These are phyloP conservation scores for Junonia oenone DNA, from an alignment of 2,888 invertebrate species.

Conservation along the genomic window DNA sequence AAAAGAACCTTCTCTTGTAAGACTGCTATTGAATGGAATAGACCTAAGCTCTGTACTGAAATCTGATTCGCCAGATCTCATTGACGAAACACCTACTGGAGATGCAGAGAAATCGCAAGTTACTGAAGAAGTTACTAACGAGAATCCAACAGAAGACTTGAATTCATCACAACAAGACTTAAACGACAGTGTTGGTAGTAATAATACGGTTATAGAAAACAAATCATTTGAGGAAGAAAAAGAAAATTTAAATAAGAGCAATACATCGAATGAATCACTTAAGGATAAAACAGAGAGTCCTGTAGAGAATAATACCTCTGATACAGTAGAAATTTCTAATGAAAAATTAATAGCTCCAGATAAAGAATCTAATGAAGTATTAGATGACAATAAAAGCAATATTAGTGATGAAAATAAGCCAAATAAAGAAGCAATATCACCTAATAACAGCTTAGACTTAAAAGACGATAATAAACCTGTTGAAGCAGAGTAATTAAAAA, in stretches of 20 bases:
- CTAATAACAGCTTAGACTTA: slow-evolving; percentile 14
- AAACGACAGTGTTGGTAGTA: slow-evolving; percentile 59
- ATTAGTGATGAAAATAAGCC: slow-evolving; percentile 35
- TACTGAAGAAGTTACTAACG: background rate
- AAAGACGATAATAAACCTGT: slow-evolving; percentile 10
- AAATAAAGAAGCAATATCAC: slow-evolving; percentile 23
- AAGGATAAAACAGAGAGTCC: slow-evolving; percentile 16
- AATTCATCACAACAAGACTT: slow-evolving; percentile 54
- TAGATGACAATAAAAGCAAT: slow-evolving; percentile 47
- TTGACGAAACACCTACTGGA: background rate
- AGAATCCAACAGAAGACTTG: slow-evolving; percentile 23
- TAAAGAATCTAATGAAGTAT: slow-evolving; percentile 47
- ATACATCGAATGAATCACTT: slow-evolving; percentile 3
- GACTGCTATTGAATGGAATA: slow-evolving; percentile 77
- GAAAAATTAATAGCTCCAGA: slow-evolving; percentile 43
- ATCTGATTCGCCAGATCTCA: slow-evolving; percentile 13
- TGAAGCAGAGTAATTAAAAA: slow-evolving; percentile 10
- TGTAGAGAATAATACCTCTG: slow-evolving; percentile 28
- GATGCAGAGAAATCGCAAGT: background rate
- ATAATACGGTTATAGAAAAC: slow-evolving; percentile 63
- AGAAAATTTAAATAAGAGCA: slow-evolving; percentile 19
- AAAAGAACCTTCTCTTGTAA: slow-evolving; percentile 79
- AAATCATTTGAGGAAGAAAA: slow-evolving; percentile 46
- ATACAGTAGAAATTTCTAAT: slow-evolving; percentile 39
- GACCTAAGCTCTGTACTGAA: slow-evolving; percentile 44